These are phyloP conservation scores for Parazoanthus atlanticus DNA, from an alignment of 92 coral and sea anemone species.

Conservation along the genomic window DNA sequence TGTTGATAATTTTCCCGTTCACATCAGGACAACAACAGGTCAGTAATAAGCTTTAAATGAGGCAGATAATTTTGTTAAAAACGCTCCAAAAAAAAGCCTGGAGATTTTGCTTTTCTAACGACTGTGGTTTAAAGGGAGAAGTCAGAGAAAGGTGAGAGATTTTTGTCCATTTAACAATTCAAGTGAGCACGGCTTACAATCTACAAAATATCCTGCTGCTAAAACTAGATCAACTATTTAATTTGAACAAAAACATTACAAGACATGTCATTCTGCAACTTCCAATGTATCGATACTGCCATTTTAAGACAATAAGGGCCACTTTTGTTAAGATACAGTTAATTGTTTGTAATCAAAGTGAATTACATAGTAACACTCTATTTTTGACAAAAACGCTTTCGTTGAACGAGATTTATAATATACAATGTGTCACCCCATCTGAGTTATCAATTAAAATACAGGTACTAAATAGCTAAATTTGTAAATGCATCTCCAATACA, in stretches of 20 bases:
- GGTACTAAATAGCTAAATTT: neutral
- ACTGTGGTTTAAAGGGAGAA: neutral
- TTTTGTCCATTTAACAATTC: neutral
- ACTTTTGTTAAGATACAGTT: no score
- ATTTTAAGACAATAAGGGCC: neutral
- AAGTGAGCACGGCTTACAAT: neutral
- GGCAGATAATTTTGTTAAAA: constrained; percentile 15
- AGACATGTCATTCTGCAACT: neutral
- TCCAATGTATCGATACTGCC: neutral
- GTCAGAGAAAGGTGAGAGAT: neutral
- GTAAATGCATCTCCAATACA: no score
- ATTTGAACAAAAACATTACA: neutral
- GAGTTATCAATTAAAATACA: neutral
- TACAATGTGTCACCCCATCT: neutral
- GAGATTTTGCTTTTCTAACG: neutral
- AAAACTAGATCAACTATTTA: neutral
- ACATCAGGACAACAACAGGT: constrained; percentile 30
- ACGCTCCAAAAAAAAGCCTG: neutral
- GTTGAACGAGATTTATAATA: neutral
- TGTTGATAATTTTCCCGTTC: constrained; percentile 23
- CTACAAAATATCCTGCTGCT: neutral
- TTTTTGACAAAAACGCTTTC: neutral
- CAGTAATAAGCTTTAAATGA: constrained; percentile 21
- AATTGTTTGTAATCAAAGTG: neutral
- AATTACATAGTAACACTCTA: neutral